Base-by-base conservation (phyloP, 2,113 vertebrate genomes). In the Mesembrinibis cayennensis region DNA sequence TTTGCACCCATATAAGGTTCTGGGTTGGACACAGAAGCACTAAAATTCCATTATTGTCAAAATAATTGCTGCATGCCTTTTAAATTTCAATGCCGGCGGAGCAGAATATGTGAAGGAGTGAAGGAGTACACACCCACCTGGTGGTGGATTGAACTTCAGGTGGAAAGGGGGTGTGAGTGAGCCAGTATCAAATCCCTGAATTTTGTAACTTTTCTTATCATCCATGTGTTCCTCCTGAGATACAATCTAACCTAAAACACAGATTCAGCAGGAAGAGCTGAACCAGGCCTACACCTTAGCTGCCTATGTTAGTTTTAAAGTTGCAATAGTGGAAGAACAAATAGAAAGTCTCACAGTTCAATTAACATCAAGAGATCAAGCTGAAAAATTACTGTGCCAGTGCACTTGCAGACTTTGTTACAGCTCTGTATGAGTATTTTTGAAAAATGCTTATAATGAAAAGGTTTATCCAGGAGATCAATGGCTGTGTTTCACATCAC, bases 11-110 rank as follows among this genome's bases (percentile, higher is more conserved):
- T 82, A 66, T 82, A 90, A 93, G 82, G 82, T 76, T 82, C 53
- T 70, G 45, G 87, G 34, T 49, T 92, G 87, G 70, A 65, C 73
- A 58, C 58, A 86, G 82, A 76, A 90, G 45, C 58, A 21, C 59
- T 66, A 44, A 59, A 91, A 91, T 76, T 79, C 71, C 53, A 3
- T 85, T 79, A 70, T 91, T 84, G 53, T 86, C 45, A 77, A 66
- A 94, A 93, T 94, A 92, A 96, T 90, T 88, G 53, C 53, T 69
- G 27, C 32, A 65, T 72, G 73, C 40, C 55, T 86, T 93, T 76
- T 40, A 65, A 44, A 49, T 87, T 89, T 2, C 0, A 2, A 7
- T 61, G 70, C 38, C 52, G 56, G 40, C 65, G 0, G 8, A 47
- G 44, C 73, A 47, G 44, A 67, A 25, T 32, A 18, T 0, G 0